phyloP scores from a whole-genome alignment of 2,797 vertebrate species.

The Crenichthys baileyi region DNA sequence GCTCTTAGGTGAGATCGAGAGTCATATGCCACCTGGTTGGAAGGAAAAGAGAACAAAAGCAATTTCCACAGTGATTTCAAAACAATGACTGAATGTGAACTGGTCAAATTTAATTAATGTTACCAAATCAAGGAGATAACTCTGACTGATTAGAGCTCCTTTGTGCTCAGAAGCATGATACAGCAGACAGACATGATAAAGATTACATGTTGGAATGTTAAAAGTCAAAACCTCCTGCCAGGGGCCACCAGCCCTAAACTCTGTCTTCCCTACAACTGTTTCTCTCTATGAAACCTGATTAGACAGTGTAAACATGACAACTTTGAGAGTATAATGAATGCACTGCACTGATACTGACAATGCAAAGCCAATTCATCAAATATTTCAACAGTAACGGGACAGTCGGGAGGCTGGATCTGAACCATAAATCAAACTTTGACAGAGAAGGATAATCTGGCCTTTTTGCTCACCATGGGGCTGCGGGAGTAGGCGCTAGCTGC shows the following conservation, averaged over 20 bases:
- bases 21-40: conserved; percentile 88
- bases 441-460: conserved; percentile 32
- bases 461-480: conserved; percentile 85
- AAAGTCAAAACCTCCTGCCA: not conserved
- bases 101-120: not conserved
- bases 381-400: conserved; percentile 19
- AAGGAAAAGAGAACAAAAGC: conserved; percentile 4
- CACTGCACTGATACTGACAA: conserved; percentile 19
- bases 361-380: conserved; percentile 32
- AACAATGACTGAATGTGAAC: not conserved
- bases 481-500: conserved; percentile 84
- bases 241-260: not conserved
- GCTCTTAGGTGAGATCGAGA: conserved; percentile 88
- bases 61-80: not conserved
- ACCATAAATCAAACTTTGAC: conserved; percentile 52
- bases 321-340: conserved; percentile 29
- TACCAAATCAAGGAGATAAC: not conserved
- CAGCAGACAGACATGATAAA: not conserved
- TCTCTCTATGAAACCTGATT: conserved; percentile 22
- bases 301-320: conserved; percentile 31
- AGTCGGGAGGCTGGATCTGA: conserved; percentile 26
- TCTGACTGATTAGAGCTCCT: not conserved
- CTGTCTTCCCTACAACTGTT: conserved; percentile 1
- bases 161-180: not conserved
- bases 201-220: not conserved